A percentile compares a stretch with the other conserved stretches of the same genome.
phyloP scores from a whole-genome alignment of 2,888 invertebrate species.

The Teleogryllus oceanicus region DNA sequence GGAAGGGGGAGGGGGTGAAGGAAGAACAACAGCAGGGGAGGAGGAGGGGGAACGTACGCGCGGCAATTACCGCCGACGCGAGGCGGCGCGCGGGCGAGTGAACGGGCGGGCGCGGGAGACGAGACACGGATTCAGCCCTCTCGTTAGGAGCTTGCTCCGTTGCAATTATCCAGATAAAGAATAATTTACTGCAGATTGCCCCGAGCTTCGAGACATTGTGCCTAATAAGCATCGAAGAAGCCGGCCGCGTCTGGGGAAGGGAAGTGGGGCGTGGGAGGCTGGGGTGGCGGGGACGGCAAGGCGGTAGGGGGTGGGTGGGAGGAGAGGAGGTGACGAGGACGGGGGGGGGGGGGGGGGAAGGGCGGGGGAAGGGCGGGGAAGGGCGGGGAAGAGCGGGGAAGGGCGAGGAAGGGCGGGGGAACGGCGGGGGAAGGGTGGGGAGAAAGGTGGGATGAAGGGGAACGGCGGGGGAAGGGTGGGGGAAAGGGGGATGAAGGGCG shows the following conservation, averaged over 20 bases:
- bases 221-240: constrained; percentile 18
- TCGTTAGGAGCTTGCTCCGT: not conserved
- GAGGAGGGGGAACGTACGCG: too few species aligned
- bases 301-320: not conserved
- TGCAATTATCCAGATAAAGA: constrained; percentile 18
- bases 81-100: not conserved
- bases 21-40: too few species aligned
- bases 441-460: too few species aligned
- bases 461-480: too few species aligned
- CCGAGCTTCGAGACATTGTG: constrained; percentile 10
- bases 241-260: not conserved
- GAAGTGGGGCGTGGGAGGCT: not conserved
- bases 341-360: too few species aligned
- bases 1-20: too few species aligned
- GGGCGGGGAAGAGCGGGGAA: not conserved
- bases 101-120: not conserved
- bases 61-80: not conserved
- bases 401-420: not conserved
- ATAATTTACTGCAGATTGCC: constrained; percentile 18
- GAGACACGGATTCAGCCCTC: constrained; percentile 10
- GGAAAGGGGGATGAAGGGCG: too few species aligned
- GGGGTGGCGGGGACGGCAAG: not conserved
- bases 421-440: not conserved
- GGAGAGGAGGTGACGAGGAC: too few species aligned
- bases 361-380: too few species aligned